Conservation (phyloP, 2,113 vertebrate genomes). For the Pogonocichla stellata region DNA sequence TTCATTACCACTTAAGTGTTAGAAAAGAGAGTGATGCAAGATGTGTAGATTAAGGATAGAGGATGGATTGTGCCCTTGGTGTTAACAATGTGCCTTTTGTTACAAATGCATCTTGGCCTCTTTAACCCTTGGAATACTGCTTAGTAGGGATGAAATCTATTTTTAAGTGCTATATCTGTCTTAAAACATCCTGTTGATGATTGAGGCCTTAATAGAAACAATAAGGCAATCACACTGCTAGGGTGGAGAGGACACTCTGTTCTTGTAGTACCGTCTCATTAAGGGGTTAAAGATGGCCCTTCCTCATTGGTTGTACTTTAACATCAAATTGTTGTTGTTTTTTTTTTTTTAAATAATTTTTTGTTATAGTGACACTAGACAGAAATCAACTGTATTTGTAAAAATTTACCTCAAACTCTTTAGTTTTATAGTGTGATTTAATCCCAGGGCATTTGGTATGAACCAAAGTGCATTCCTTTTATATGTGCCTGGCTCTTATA, state of each 20-base stretch:
- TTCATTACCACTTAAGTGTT: constrained; percentile 62
- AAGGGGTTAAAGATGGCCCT: constrained; percentile 76
- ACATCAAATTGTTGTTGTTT: constrained; percentile 70
- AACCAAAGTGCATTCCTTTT: constrained; percentile 99
- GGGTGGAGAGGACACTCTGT: constrained; percentile 51
- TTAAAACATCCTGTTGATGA: constrained; percentile 72
- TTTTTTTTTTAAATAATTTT: constrained; percentile 43
- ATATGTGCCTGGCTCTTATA: constrained; percentile 80
- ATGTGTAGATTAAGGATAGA: constrained; percentile 71
- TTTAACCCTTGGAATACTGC: constrained; percentile 73
- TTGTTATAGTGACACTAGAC: constrained; percentile 76
- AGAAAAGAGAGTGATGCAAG: constrained; percentile 66
- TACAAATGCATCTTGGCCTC: constrained; percentile 77
- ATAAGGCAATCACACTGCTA: constrained; percentile 65
- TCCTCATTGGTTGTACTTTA: constrained; percentile 73
- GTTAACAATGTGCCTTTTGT: constrained; percentile 94
- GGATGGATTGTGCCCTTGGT: constrained; percentile 82
- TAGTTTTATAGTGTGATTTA: constrained; percentile 83
- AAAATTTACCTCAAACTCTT: constrained; percentile 84
- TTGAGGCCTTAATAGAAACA: constrained; percentile 77
- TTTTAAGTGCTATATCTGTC: constrained; percentile 70
- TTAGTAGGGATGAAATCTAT: constrained; percentile 60
- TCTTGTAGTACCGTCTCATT: constrained; percentile 36
- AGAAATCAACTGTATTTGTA: constrained; percentile 81
- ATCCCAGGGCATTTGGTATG: constrained; percentile 97